These are phyloP conservation scores for Himalopsyche tibetana DNA, from an alignment of 2,888 invertebrate genomes.

Conservation along the genomic window DNA sequence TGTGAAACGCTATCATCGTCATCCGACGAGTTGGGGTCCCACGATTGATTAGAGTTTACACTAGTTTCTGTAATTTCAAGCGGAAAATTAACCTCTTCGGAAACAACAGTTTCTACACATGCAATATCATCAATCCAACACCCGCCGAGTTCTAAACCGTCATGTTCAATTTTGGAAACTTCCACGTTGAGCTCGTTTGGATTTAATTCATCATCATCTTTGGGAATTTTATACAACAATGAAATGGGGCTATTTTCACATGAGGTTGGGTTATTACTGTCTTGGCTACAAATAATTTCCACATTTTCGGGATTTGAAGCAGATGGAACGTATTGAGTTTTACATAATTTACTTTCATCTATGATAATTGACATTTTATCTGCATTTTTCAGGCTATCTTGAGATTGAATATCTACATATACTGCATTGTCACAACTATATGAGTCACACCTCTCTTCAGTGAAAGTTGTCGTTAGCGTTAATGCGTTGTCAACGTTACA, in stretches of 20 bases:
- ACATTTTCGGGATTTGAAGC: neutral
- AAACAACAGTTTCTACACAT: constrained; percentile 74
- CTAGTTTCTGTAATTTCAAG: constrained; percentile 70
- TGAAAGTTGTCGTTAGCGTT: neutral
- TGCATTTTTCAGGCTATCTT: neutral
- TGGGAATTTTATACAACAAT: neutral
- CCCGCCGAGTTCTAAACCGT: constrained; percentile 67
- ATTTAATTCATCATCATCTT: neutral
- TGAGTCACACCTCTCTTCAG: neutral
- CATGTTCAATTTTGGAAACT: constrained; percentile 50
- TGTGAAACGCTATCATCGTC: constrained; percentile 46
- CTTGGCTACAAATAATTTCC: neutral
- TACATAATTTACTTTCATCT: neutral
- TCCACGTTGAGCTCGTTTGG: neutral
- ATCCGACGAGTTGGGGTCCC: constrained; percentile 49
- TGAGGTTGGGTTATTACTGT: neutral
- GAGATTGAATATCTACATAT: neutral
- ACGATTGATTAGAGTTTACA: constrained; percentile 45
- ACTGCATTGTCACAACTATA: neutral
- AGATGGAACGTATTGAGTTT: neutral
- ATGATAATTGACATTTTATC: neutral
- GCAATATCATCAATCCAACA: constrained; percentile 75
- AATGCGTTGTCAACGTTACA: neutral
- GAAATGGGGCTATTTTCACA: neutral
- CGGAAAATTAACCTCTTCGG: constrained; percentile 72